Evolutionary conservation across 2,797 vertebrate genomes (phyloP), one percentile per base, ranked within the genome.

Genomic region (Rhinichthys osculus): DNA sequence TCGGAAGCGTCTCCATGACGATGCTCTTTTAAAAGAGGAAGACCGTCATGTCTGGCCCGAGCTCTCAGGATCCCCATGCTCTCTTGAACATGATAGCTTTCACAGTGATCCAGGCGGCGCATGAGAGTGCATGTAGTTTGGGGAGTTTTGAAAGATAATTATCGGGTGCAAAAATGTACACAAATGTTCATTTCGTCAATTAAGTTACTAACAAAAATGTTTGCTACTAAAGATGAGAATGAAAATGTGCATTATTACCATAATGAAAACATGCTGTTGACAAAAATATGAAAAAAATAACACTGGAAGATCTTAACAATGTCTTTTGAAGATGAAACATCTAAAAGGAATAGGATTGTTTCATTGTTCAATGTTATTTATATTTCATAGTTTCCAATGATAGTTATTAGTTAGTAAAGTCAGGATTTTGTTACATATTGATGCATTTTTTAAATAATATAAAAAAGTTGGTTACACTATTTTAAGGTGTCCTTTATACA

Each of bases 81-180:
- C 84, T 84, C 82, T 87, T 87, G 85, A 89, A 87, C 84, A 78
- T 88, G 87, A 89, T 89, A 81, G 78, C 71, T 90, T 86, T 89
- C 84, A 52, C 90, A 90, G 90, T 69, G 71, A 86, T 62, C 44
- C 81, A 38, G 11, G 14, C 9, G 7, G 47, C 17, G 44, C 80
- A 59, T 87, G 19, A 70, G 64, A 77, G 70, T 66, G 66, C 71
- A 71, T 74, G 83, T 16, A 30, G 38, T 27, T 81, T 52, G 30
- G 64, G 81, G 54, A 80, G 59, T 47, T 88, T 33, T 76, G 47
- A 76, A 50, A 80, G 42, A 50, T 50, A 23, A 80, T 44, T 30
- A 11, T 47, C 30, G 23, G 54, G 35, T 64, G 38, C n/a, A 42
- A n/a, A n/a, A 42, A 30, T 21, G 57, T 16, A 79, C 16, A 11